Conservation (phyloP, 2,888 invertebrate genomes). For the Salticus scenicus region DNA sequence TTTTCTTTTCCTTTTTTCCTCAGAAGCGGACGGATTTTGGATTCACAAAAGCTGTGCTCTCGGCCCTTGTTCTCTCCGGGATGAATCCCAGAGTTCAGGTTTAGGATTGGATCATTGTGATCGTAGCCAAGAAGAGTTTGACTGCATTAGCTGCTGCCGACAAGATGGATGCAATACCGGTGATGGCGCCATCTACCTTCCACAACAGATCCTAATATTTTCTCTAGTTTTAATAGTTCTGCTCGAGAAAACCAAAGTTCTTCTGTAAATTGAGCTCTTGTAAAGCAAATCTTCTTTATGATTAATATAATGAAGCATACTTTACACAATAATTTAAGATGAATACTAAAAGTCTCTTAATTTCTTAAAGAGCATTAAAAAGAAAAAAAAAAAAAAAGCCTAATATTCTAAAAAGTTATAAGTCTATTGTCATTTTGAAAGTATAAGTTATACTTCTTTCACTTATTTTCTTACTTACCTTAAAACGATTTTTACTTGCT, state of each 20-base stretch:
- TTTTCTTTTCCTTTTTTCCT: conserved; percentile 6
- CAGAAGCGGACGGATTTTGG: conserved; percentile 42
- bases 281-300: no score
- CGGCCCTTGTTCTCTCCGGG: conserved; percentile 72
- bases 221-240: background rate
- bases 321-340: no score
- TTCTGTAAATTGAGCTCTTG: no score
- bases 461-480: no score
- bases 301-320: no score
- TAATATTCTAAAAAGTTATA: no score
- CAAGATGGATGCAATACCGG: conserved; percentile 73
- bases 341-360: no score
- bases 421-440: no score
- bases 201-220: background rate
- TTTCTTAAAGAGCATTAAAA: no score
- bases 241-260: background rate
- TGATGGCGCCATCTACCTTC: conserved; percentile 2
- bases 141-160: conserved; percentile 73
- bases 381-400: no score
- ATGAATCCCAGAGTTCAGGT: conserved; percentile 61
- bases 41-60: conserved; percentile 72
- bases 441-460: no score
- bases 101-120: conserved; percentile 72
- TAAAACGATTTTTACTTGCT: no score
- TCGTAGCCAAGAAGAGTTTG: conserved; percentile 70